phyloP scores from a whole-genome alignment of 2,888 invertebrate genomes.

The Apodemia hepburni region DNA sequence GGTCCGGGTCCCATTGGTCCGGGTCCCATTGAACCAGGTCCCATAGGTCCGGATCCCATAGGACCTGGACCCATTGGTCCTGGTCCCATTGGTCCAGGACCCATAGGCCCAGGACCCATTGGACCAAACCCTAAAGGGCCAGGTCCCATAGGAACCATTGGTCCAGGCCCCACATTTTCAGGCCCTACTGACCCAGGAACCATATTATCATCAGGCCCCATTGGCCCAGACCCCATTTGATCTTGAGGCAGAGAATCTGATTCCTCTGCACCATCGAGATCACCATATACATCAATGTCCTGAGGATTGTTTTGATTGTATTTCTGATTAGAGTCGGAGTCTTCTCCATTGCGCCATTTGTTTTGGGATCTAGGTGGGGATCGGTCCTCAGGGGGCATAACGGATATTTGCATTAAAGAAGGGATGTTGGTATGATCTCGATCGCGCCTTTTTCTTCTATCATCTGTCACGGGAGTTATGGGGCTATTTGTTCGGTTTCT shows the following conservation, averaged over 20 bases:
- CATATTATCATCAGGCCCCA: constrained; percentile 31
- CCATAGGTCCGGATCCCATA: constrained; percentile 28
- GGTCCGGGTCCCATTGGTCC: constrained; percentile 28
- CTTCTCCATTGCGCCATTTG: constrained; percentile 45
- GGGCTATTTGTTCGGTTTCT: constrained; percentile 53
- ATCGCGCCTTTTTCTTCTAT: constrained; percentile 46
- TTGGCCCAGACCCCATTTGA: constrained; percentile 30
- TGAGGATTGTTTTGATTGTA: constrained; percentile 42
- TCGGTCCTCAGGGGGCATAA: constrained; percentile 50
- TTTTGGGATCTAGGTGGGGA: constrained; percentile 42
- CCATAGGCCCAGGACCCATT: constrained; percentile 31
- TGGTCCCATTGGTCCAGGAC: constrained; percentile 29
- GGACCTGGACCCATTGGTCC: constrained; percentile 36
- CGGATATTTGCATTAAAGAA: constrained; percentile 60
- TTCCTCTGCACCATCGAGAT: constrained; percentile 27
- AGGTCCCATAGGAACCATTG: constrained; percentile 37
- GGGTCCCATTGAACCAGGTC: constrained; percentile 19
- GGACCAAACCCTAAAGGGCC: constrained; percentile 33
- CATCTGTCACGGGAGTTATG: constrained; percentile 48
- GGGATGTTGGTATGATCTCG: constrained; percentile 44
- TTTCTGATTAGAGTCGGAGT: constrained; percentile 41
- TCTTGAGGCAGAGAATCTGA: constrained; percentile 31
- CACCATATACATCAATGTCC: constrained; percentile 30
- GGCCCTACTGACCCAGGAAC: constrained; percentile 30
- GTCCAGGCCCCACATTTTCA: constrained; percentile 27